These are phyloP conservation scores for Rotaria socialis DNA, from an alignment of 2,888 invertebrate genomes.

Conservation along the genomic window DNA sequence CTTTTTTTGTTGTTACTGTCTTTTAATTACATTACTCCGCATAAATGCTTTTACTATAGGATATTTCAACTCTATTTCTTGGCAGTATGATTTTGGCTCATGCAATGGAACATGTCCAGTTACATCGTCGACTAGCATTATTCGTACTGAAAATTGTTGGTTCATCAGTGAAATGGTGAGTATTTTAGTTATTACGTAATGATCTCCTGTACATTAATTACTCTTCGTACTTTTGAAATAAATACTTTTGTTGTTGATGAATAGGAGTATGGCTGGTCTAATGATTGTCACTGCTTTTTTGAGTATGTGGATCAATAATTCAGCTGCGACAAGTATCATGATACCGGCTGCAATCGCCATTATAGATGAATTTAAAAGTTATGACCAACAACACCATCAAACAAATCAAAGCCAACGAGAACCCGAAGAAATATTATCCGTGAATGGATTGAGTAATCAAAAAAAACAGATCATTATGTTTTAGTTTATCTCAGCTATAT, in stretches of 20 bases:
- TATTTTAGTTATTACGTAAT: no score
- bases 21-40: not conserved
- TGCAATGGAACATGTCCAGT: not conserved
- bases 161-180: not conserved
- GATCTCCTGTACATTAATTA: no score
- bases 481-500: no score
- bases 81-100: not conserved
- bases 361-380: slow-evolving; percentile 50
- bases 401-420: no score
- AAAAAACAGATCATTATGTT: no score
- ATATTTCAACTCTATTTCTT: not conserved
- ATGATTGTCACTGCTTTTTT: slow-evolving; percentile 83
- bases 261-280: slow-evolving; percentile 74
- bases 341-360: slow-evolving; percentile 56
- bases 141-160: not conserved
- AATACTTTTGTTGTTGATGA: not conserved
- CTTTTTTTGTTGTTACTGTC: no score
- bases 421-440: no score
- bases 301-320: slow-evolving; percentile 94
- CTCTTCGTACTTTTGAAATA: no score
- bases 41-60: not conserved
- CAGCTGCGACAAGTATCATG: slow-evolving; percentile 67
- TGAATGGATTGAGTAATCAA: no score
- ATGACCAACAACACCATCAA: slow-evolving; percentile 33
- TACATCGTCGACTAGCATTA: not conserved